A percentile compares a stretch with the other conserved stretches of the same genome.
These are phyloP conservation scores for Zonotrichia albicollis DNA, from an alignment of 2,797 vertebrate genomes.

Conservation along the genomic window DNA sequence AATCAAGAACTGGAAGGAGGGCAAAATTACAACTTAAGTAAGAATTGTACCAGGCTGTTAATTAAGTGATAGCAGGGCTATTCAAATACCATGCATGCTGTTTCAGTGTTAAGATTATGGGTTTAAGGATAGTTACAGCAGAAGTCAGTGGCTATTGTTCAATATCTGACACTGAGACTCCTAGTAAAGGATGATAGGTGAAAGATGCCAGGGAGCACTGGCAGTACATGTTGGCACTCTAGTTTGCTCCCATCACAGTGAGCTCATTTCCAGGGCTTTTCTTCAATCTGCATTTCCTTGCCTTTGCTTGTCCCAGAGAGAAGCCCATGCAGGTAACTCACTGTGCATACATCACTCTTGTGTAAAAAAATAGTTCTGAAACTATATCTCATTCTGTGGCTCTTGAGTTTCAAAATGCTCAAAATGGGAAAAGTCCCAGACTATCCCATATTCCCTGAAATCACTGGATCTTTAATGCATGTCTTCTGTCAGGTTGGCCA, in stretches of 20 bases:
- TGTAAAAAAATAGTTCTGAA: not conserved
- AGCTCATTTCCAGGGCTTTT: not conserved
- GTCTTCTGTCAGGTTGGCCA: not conserved
- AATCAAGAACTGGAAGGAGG: not conserved
- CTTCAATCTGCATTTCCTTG: not conserved
- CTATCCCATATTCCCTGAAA: not conserved
- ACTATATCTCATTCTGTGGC: no score
- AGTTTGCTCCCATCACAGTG: fast-evolving
- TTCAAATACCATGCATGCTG: not conserved
- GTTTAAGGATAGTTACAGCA: not conserved
- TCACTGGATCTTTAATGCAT: not conserved
- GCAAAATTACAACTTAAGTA: not conserved
- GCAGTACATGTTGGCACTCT: not conserved
- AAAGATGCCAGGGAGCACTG: not conserved
- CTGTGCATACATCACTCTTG: fast-evolving
- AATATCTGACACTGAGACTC: not conserved
- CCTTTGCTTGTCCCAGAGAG: not conserved
- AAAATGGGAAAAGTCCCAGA: not conserved
- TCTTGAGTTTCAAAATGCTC: not conserved
- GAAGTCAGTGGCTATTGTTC: not conserved
- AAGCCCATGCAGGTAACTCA: fast-evolving
- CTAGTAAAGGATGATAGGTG: not conserved
- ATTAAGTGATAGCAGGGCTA: not conserved
- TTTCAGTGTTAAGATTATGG: not conserved
- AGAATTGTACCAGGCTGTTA: not conserved